A percentile compares a stretch with the other conserved stretches of the same genome.
Conservation (phyloP, 1,140 invertebrate species). For the Lutraria rhynchaena region DNA sequence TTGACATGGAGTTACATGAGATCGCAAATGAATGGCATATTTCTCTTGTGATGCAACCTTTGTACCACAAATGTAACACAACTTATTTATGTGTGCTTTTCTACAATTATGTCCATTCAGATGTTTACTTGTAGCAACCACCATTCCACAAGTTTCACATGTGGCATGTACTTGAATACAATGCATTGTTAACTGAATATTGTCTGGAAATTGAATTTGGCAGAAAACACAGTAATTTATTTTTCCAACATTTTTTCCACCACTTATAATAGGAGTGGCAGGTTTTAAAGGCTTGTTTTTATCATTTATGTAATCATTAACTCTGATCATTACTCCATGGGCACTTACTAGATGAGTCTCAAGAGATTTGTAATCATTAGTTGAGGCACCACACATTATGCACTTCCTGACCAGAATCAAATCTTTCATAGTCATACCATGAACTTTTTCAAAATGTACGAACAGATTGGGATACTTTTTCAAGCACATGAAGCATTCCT, state of each 20-base stretch:
- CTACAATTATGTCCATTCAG: slow-evolving; percentile 67
- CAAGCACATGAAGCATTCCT: slow-evolving; percentile 72
- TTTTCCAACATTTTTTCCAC: slow-evolving; percentile 62
- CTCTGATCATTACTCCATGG: slow-evolving; percentile 77
- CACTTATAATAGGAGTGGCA: slow-evolving; percentile 2
- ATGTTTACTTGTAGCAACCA: slow-evolving; percentile 71
- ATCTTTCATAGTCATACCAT: slow-evolving; percentile 70
- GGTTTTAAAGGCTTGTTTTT: slow-evolving; percentile 46
- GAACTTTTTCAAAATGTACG: slow-evolving; percentile 71
- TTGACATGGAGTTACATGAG: slow-evolving; percentile 72
- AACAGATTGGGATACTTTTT: slow-evolving; percentile 69
- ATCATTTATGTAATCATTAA: slow-evolving; percentile 52
- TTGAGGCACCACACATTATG: slow-evolving; percentile 75
- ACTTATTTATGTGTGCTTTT: slow-evolving; percentile 55
- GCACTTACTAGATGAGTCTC: slow-evolving; percentile 74
- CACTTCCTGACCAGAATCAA: slow-evolving; percentile 70
- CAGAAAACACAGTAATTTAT: slow-evolving; percentile 78
- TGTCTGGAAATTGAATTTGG: slow-evolving; percentile 74
- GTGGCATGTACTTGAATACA: slow-evolving; percentile 77
- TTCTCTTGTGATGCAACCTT: slow-evolving; percentile 72
- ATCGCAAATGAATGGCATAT: slow-evolving; percentile 73
- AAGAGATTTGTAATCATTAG: slow-evolving; percentile 64
- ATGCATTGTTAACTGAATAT: slow-evolving; percentile 77
- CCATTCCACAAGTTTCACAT: slow-evolving; percentile 78
- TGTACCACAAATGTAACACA: slow-evolving; percentile 72